Percentiles rank a stretch among this genome's conserved stretches.
phyloP scores from a whole-genome alignment of 92 coral and sea anemone genomes.

The Bergia puertoricense region DNA sequence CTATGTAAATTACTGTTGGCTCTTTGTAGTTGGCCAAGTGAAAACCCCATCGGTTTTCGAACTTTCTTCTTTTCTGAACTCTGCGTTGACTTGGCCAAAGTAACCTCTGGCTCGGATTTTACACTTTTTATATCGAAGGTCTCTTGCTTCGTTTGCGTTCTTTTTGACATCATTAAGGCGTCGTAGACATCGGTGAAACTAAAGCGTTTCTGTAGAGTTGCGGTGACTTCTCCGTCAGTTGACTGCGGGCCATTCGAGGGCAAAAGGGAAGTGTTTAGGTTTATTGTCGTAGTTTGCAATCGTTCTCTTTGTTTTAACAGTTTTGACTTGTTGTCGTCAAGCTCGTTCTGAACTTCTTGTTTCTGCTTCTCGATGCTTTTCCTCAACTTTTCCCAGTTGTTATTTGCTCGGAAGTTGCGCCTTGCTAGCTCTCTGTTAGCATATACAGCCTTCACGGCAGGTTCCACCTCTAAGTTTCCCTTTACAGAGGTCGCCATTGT shows the following conservation, averaged over 20 bases:
- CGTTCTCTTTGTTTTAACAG: constrained; percentile 68
- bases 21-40: constrained; percentile 73
- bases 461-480: constrained; percentile 58
- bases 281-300: constrained; percentile 51
- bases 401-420: constrained; percentile 59
- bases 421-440: constrained; percentile 63
- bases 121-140: constrained; percentile 46
- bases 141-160: constrained; percentile 37
- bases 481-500: constrained; percentile 49
- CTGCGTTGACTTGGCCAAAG: constrained; percentile 49
- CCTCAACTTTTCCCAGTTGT: constrained; percentile 59
- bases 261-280: neutral
- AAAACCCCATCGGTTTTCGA: constrained; percentile 74
- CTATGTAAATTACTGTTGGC: constrained; percentile 64
- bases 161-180: constrained; percentile 53
- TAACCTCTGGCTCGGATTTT: constrained; percentile 54
- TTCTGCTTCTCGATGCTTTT: constrained; percentile 60
- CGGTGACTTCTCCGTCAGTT: constrained; percentile 24
- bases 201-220: neutral
- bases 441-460: constrained; percentile 64
- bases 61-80: constrained; percentile 83
- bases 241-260: constrained; percentile 4
- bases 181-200: constrained; percentile 69
- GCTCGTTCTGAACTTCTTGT: constrained; percentile 48
- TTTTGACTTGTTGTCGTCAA: constrained; percentile 55